Conservation (phyloP, 2,113 vertebrate genomes). For the Pao palembangensis region DNA sequence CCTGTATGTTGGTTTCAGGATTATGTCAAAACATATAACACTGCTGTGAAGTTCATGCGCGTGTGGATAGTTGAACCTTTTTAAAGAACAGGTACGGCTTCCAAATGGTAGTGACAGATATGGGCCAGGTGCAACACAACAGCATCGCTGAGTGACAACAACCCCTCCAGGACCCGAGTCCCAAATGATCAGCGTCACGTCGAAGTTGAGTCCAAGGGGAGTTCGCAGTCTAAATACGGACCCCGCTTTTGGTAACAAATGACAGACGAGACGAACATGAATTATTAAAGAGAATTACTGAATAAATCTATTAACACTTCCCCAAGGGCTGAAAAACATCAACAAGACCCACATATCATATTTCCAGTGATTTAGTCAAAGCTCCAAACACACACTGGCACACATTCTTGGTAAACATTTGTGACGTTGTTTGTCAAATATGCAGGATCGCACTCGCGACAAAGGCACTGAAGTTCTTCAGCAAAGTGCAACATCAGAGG, state of each 20-base stretch:
- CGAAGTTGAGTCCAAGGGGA: slow-evolving; percentile 14
- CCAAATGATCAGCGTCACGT: slow-evolving; percentile 39
- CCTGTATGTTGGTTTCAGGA: neutral
- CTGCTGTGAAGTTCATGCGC: neutral
- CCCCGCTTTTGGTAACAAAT: slow-evolving; percentile 28
- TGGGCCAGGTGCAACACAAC: slow-evolving; percentile 37
- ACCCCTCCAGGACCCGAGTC: slow-evolving; percentile 22
- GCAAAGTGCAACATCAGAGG: slow-evolving; percentile 38
- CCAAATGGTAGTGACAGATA: slow-evolving; percentile 43
- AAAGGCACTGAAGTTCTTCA: slow-evolving; percentile 28
- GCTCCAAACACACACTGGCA: slow-evolving; percentile 14
- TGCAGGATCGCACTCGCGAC: slow-evolving; percentile 24
- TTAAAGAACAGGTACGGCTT: slow-evolving; percentile 34
- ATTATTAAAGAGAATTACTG: slow-evolving; percentile 36
- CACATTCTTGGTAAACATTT: slow-evolving; percentile 43
- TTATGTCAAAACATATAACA: neutral
- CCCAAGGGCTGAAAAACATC: slow-evolving; percentile 19
- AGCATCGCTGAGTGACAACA: slow-evolving; percentile 36
- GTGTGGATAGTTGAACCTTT: neutral
- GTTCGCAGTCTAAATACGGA: slow-evolving; percentile 15
- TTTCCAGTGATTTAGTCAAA: slow-evolving; percentile 26
- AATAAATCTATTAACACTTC: slow-evolving; percentile 39
- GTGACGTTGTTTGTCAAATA: slow-evolving; percentile 40
- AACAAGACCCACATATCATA: slow-evolving; percentile 29
- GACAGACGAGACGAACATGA: slow-evolving; percentile 40